Conservation (phyloP, 2,888 invertebrate species). For the Mesoligia furuncula region DNA sequence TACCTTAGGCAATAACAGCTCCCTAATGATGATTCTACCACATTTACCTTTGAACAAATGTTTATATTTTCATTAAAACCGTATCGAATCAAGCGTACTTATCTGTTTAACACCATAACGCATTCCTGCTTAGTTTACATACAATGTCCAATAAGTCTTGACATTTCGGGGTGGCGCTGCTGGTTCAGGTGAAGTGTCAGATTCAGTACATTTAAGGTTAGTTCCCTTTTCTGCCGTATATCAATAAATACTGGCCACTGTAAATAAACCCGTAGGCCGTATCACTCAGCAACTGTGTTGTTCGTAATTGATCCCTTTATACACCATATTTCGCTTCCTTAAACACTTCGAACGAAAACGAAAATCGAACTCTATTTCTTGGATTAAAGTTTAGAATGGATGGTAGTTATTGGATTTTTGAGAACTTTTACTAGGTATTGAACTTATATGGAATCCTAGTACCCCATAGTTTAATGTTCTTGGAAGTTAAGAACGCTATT, state of each 20-base stretch:
- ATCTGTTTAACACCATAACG: conserved; percentile 64
- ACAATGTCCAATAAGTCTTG: conserved; percentile 10
- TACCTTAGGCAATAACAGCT: background rate
- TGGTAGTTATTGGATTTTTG: conserved; percentile 8
- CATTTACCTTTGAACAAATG: conserved; percentile 39
- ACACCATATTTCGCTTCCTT: conserved; percentile 65
- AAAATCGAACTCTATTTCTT: conserved; percentile 24
- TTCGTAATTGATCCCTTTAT: conserved; percentile 77
- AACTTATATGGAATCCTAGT: conserved; percentile 59
- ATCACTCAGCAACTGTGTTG: conserved; percentile 72
- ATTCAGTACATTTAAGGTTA: conserved; percentile 12
- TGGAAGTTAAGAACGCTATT: conserved; percentile 52
- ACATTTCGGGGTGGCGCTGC: conserved; percentile 5
- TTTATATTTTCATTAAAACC: conserved; percentile 48
- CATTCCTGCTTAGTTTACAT: conserved; percentile 70
- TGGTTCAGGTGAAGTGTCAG: conserved; percentile 1
- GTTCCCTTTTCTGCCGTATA: conserved; percentile 14
- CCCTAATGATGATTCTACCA: conserved; percentile 36
- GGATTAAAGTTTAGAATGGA: conserved; percentile 12
- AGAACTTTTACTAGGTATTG: conserved; percentile 38
- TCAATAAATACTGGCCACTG: conserved; percentile 26
- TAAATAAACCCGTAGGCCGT: conserved; percentile 69
- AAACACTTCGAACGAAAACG: conserved; percentile 34
- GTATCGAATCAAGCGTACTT: conserved; percentile 40
- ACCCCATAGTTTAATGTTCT: conserved; percentile 62